Evolutionary conservation across 2,113 vertebrate species (phyloP).

Genomic region (Prolemur simus): DNA sequence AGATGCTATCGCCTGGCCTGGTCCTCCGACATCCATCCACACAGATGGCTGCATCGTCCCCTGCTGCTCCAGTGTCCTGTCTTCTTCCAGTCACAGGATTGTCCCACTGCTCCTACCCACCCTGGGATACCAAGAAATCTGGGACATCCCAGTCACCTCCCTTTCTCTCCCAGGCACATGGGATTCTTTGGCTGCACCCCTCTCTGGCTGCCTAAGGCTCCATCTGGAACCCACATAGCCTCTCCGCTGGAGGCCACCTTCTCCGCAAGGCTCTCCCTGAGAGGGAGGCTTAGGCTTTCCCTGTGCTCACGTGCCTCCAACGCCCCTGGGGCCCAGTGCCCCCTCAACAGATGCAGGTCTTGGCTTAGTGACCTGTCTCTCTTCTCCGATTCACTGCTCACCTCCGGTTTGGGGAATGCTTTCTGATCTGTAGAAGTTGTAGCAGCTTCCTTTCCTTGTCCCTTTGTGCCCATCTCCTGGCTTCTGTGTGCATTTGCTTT

Average conservation of each 20-base stretch:
- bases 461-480: background rate
- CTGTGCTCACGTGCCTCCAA: background rate
- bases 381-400: background rate
- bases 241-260: background rate
- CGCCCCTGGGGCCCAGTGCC: background rate
- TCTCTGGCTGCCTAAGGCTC: background rate
- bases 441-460: accelerated
- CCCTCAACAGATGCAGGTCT: background rate
- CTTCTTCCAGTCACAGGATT: background rate
- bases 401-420: background rate
- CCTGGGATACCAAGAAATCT: background rate
- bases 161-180: background rate
- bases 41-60: background rate
- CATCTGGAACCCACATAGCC: accelerated
- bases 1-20: background rate
- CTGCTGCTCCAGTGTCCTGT: background rate
- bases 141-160: background rate
- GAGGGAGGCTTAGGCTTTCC: too few relatives aligned
- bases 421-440: background rate
- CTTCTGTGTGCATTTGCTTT: background rate
- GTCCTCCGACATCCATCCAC: background rate
- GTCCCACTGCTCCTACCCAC: background rate
- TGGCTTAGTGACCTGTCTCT: background rate
- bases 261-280: background rate
- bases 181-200: accelerated